Evolutionary conservation across 1,140 invertebrate species (phyloP).

Genomic region (Penaeus japonicus): DNA sequence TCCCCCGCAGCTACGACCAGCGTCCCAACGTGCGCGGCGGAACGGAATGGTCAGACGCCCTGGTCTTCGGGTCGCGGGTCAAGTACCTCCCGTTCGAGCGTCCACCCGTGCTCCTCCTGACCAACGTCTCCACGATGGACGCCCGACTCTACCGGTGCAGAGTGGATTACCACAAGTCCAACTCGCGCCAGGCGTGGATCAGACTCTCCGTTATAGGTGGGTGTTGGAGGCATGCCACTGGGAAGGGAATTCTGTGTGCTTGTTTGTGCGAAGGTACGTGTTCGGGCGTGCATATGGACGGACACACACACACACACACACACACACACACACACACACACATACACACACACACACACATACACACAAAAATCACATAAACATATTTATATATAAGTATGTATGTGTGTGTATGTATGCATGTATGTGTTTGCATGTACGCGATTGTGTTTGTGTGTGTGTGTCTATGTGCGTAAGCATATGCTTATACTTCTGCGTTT

Average conservation of each 20-base stretch:
- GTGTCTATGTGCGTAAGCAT: no score
- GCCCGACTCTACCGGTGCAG: conserved; percentile 49
- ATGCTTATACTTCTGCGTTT: no score
- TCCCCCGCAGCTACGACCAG: conserved; percentile 36
- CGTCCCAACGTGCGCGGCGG: neutral
- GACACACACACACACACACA: no score
- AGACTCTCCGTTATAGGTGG: conserved; percentile 52
- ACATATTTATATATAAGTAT: no score
- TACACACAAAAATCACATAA: no score
- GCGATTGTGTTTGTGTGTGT: no score
- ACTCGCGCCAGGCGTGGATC: conserved; percentile 56
- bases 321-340: no score
- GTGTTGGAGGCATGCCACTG: neutral
- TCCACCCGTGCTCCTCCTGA: conserved; percentile 41
- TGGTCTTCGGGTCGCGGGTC: conserved; percentile 46
- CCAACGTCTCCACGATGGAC: conserved; percentile 34
- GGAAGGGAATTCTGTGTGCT: neutral
- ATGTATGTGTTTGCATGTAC: no score
- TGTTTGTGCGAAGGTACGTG: no score
- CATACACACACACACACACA: no score
- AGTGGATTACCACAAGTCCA: conserved; percentile 52
- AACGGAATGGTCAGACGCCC: conserved; percentile 40
- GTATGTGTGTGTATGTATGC: no score
- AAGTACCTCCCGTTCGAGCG: conserved; percentile 45
- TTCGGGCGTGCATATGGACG: neutral